Percentiles rank a stretch among this genome's conserved stretches.
These are phyloP conservation scores for Serranus cabrilla DNA, from an alignment of 2,797 vertebrate species.

Conservation along the genomic window DNA sequence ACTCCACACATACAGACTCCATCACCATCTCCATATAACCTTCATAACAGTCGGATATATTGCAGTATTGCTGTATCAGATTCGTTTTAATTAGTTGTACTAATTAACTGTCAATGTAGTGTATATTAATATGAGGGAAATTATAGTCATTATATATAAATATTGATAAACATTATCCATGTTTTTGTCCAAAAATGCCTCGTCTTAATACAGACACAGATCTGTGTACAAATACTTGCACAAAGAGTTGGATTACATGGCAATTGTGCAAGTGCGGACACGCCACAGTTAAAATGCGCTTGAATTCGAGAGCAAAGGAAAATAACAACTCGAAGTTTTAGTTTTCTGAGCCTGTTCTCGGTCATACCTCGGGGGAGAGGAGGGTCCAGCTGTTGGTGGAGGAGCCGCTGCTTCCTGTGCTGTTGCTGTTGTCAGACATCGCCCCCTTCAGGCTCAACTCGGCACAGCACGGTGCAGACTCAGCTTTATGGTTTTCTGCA, in stretches of 20 bases:
- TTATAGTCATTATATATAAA: not conserved
- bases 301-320: constrained; percentile 19
- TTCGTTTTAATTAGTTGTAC: not conserved
- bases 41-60: not conserved
- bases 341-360: constrained; percentile 14
- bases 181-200: not conserved
- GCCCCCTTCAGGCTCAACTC: constrained; percentile 73
- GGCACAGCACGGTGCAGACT: constrained; percentile 73
- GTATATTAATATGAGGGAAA: not conserved
- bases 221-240: not conserved
- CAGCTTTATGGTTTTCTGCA: constrained; percentile 66
- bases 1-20: not conserved
- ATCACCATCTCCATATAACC: not conserved
- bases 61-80: not conserved
- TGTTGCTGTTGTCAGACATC: constrained; percentile 90
- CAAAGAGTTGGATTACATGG: not conserved
- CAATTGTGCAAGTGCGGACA: constrained; percentile 31
- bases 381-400: constrained; percentile 92
- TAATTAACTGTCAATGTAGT: not conserved
- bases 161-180: not conserved
- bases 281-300: constrained; percentile 17
- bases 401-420: constrained; percentile 85
- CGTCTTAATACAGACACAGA: not conserved
- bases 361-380: constrained; percentile 88
- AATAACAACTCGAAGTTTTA: constrained; percentile 10